These are phyloP conservation scores for Campoletis sonorensis DNA, from an alignment of 1,140 invertebrate genomes.

Conservation along the genomic window DNA sequence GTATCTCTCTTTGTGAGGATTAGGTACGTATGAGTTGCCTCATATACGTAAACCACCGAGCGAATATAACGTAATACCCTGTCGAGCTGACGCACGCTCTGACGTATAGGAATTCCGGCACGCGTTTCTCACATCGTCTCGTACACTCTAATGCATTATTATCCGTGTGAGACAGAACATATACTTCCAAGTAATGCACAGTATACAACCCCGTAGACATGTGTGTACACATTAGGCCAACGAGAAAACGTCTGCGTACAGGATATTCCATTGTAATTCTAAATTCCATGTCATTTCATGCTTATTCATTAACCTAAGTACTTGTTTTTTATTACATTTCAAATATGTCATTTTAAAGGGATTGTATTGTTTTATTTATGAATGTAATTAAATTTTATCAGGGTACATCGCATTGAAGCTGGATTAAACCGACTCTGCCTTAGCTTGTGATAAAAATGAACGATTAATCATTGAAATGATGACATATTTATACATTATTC, in stretches of 20 bases:
- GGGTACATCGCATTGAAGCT: too few species aligned
- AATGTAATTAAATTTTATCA: too few species aligned
- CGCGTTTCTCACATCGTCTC: constrained; percentile 6
- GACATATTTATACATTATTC: too few species aligned
- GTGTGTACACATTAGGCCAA: too few species aligned
- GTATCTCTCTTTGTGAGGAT: background rate
- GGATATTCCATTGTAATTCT: background rate
- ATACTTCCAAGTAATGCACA: background rate
- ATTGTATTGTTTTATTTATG: too few species aligned
- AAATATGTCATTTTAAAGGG: background rate
- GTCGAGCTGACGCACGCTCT: constrained; percentile 1
- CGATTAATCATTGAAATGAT: too few species aligned
- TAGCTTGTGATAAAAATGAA: too few species aligned
- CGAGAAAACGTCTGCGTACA: background rate
- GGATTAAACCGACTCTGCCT: too few species aligned
- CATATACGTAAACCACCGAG: background rate
- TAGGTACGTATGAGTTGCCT: constrained; percentile 3
- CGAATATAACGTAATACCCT: background rate
- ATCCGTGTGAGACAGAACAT: background rate
- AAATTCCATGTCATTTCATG: background rate
- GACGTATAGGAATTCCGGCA: constrained; percentile 3
- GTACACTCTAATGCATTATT: constrained; percentile 12
- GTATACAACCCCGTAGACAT: too few species aligned
- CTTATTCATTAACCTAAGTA: too few species aligned
- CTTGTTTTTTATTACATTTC: background rate